These are phyloP conservation scores for Colossoma macropomum DNA, from an alignment of 2,113 vertebrate species.

Conservation along the genomic window DNA sequence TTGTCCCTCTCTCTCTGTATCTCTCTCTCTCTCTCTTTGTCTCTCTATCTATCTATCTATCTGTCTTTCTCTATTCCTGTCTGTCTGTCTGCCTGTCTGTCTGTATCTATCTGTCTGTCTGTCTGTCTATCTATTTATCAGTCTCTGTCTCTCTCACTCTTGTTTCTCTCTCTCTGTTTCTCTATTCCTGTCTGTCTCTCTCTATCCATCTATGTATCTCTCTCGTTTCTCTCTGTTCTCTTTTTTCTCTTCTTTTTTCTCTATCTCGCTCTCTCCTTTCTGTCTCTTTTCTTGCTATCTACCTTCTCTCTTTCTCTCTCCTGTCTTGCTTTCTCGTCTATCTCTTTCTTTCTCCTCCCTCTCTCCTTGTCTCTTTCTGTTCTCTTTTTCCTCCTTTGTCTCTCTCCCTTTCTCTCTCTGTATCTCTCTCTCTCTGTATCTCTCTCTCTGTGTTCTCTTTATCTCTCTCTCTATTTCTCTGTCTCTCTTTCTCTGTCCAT, in stretches of 20 bases:
- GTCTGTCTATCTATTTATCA: slow-evolving; percentile 42
- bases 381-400: slow-evolving; percentile 41
- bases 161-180: slow-evolving; percentile 54
- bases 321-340: too few species aligned
- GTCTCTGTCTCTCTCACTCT: slow-evolving; percentile 80
- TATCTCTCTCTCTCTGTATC: slow-evolving; percentile 30
- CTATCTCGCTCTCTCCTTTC: slow-evolving; percentile 91
- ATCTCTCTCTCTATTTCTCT: slow-evolving; percentile 47
- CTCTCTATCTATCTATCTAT: too few species aligned
- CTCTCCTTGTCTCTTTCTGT: not conserved
- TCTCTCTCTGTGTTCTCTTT: slow-evolving; percentile 82
- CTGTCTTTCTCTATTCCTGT: too few species aligned
- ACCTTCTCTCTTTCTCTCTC: too few species aligned
- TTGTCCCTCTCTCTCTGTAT: too few species aligned
- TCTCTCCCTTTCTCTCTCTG: slow-evolving; percentile 59
- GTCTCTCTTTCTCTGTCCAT: slow-evolving; percentile 56
- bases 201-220: slow-evolving; percentile 23
- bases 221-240: slow-evolving; percentile 38
- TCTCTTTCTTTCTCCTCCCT: too few species aligned
- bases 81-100: not conserved
- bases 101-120: slow-evolving; percentile 58
- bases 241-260: too few species aligned
- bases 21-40: too few species aligned
- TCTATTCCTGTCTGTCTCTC: slow-evolving; percentile 61
- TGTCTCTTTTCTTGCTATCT: too few species aligned